Conservation (phyloP, 2,113 vertebrate genomes). For the Rhagologus leucostigma region DNA sequence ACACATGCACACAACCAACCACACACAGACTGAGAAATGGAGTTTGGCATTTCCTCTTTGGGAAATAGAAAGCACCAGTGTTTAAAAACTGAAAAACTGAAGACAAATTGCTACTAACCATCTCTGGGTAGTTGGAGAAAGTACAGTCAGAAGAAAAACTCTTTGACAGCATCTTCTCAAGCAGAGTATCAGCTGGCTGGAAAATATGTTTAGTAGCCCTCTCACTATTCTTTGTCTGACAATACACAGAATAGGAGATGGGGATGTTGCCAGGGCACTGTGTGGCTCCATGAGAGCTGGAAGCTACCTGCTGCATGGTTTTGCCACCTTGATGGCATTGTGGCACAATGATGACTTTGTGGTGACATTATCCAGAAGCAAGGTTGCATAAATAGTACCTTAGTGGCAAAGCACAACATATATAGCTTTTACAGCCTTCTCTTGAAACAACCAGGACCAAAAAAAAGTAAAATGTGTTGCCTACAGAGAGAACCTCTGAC, state of each 20-base stretch:
- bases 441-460: not conserved
- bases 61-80: not conserved
- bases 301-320: not conserved
- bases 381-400: not conserved
- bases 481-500: not conserved
- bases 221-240: not conserved
- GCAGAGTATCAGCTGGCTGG: not conserved
- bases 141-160: not conserved
- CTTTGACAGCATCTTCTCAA: not conserved
- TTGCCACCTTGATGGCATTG: not conserved
- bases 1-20: not conserved
- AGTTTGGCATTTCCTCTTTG: not conserved
- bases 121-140: not conserved
- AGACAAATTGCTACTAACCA: not conserved
- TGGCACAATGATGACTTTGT: not conserved
- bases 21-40: rapidly evolving
- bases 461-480: not conserved
- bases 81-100: not conserved
- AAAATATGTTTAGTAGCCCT: not conserved
- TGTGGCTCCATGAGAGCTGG: not conserved
- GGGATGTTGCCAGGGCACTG: not conserved
- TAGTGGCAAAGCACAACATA: not conserved
- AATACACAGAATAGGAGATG: not conserved
- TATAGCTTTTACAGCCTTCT: not conserved
- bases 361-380: not conserved